Evolutionary conservation across 2,113 vertebrate species (phyloP), one percentile per base, ranked within the genome.

Genomic region (Bostrychus sinensis): DNA sequence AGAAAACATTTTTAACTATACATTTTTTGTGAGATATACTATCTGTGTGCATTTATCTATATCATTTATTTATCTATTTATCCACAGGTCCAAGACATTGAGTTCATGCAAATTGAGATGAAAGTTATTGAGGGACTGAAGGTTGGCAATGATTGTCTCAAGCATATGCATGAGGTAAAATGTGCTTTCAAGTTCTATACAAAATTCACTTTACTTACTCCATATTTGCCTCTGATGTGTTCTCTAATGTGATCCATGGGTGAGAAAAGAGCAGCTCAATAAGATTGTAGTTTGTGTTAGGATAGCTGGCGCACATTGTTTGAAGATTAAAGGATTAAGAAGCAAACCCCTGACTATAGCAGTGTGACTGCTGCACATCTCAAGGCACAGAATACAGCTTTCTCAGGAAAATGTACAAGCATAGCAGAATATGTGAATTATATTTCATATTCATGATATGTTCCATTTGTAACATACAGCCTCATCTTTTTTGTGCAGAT

Each of bases 91-190:
- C 95, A 97, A 86, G 94, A 95, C 50, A 95, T 98, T 30, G 96
- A 98, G 69, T 98, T 97, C 91, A 89, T 93, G 30, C 96, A 97
- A 89, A 96, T 98, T 16, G 96, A 98, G 75, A 91, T 96, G 92
- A 94, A 95, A 87, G 95, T 98, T 62, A 86, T 97, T 0, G 96
- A 98, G 65, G 95, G 95, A 0, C 91, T 98, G 25, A 94, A 94
- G 70, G 72, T 94, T 11, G 96, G 96, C 58, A 98, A 96, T 0
- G 93, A 96, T 3, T 98, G 96, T 85, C 91, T 98, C 76, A 94
- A 94, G 86, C 96, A 92, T 78, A 98, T 98, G 95, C 95, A 98
- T 56, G 92, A 98, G 95, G 96, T 98, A 34, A 0, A 38, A 51
- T 16, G 25, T 28, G 10, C n/a, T 51, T 25, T 51, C 25, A 28